phyloP scores from a whole-genome alignment of 1,140 invertebrate genomes.

The Drosophila mauritiana region DNA sequence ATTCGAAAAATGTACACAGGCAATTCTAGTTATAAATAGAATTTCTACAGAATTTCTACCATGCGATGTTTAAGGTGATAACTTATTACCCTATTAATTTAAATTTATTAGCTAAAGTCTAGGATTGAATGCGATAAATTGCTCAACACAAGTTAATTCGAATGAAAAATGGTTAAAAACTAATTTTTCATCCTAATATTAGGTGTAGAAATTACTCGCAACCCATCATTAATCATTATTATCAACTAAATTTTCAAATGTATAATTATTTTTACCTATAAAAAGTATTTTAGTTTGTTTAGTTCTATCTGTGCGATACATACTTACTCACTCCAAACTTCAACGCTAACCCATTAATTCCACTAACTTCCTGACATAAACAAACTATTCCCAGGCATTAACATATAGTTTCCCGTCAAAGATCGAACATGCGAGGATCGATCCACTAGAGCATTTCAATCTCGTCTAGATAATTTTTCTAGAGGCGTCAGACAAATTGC shows the following conservation, averaged over 20 bases:
- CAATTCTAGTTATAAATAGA: no score
- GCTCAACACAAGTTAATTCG: background rate
- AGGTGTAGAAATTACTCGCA: background rate
- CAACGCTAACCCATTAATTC: background rate
- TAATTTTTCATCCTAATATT: background rate
- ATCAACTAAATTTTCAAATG: background rate
- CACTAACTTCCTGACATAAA: background rate
- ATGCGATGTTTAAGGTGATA: no score
- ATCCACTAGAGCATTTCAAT: conserved; percentile 16
- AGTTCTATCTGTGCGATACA: background rate
- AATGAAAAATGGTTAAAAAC: background rate
- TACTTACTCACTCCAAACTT: background rate
- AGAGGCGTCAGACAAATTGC: conserved; percentile 50
- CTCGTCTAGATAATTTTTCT: conserved; percentile 27
- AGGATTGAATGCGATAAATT: background rate
- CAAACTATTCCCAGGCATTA: background rate
- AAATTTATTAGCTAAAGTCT: background rate
- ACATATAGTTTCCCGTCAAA: background rate
- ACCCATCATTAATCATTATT: conserved; percentile 6
- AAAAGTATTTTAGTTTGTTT: background rate
- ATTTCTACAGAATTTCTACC: no score
- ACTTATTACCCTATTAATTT: background rate
- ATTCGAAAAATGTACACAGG: background rate
- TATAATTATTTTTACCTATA: background rate
- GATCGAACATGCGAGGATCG: background rate